Percentiles rank a stretch among this genome's conserved stretches.
Evolutionary conservation across 2,797 vertebrate species (phyloP).

Genomic region (Mormyrops boulengeri): DNA sequence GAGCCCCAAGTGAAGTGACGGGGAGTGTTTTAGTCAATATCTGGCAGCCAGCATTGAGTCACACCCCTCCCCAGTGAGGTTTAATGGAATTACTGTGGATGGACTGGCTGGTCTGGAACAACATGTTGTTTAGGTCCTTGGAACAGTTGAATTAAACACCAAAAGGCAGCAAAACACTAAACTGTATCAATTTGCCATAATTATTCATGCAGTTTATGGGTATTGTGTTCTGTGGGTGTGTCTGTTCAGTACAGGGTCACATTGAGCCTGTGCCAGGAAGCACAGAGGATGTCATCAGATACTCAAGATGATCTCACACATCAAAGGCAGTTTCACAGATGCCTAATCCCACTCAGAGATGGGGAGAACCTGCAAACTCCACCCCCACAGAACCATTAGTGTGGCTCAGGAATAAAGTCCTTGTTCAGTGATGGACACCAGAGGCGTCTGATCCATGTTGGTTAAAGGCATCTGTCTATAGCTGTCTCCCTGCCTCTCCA

Average conservation of each 20-base stretch:
- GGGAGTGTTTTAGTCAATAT: neutral
- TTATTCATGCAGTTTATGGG: neutral
- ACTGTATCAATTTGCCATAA: neutral
- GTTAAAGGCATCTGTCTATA: neutral
- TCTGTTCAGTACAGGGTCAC: neutral
- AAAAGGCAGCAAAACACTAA: neutral
- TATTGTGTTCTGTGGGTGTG: neutral
- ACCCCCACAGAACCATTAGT: neutral
- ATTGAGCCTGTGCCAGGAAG: neutral
- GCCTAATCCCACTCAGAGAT: neutral
- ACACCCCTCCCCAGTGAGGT: neutral
- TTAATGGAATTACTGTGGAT: constrained; percentile 4
- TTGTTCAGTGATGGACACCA: neutral
- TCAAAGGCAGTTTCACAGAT: neutral
- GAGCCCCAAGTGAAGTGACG: neutral
- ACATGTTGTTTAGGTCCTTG: neutral
- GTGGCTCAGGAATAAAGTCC: neutral
- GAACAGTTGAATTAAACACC: neutral
- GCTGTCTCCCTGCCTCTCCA: neutral
- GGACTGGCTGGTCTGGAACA: neutral
- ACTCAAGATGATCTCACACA: neutral
- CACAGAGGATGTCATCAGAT: neutral
- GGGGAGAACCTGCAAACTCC: neutral
- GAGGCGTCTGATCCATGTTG: neutral
- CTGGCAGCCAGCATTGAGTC: neutral